Conservation (phyloP, 2,888 invertebrate genomes). For the Platycheirus albimanus region DNA sequence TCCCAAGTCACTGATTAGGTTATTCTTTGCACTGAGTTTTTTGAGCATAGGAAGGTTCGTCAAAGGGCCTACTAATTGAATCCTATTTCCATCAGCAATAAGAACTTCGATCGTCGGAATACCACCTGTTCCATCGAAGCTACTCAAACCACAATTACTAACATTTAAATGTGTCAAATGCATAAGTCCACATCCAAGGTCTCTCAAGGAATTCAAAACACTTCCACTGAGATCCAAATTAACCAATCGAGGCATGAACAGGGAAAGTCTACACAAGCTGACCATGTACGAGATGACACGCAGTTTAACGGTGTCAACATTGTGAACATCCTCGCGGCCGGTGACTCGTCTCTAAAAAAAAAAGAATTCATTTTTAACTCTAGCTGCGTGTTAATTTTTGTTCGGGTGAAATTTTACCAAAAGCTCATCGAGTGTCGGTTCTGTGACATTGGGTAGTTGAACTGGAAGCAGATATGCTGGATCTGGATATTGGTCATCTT, state of each 20-base stretch:
- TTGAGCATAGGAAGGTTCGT: slow-evolving; percentile 84
- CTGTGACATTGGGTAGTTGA: slow-evolving; percentile 83
- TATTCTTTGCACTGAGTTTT: slow-evolving; percentile 82
- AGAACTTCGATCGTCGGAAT: slow-evolving; percentile 85
- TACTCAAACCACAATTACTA: slow-evolving; percentile 86
- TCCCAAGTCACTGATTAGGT: slow-evolving; percentile 80
- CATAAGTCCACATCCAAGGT: slow-evolving; percentile 87
- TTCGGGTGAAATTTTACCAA: slow-evolving; percentile 82
- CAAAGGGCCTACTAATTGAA: slow-evolving; percentile 86
- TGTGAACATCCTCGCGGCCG: slow-evolving; percentile 82
- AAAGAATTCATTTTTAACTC: slow-evolving; percentile 39
- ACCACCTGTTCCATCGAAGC: slow-evolving; percentile 88
- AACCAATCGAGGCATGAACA: slow-evolving; percentile 86
- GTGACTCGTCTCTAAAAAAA: slow-evolving; percentile 82
- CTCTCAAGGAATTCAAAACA: slow-evolving; percentile 86
- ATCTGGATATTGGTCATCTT: slow-evolving; percentile 78
- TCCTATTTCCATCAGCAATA: slow-evolving; percentile 86
- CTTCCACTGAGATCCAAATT: slow-evolving; percentile 87
- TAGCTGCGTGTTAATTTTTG: background rate
- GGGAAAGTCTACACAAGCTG: slow-evolving; percentile 86
- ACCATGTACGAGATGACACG: slow-evolving; percentile 87
- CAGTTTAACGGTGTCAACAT: slow-evolving; percentile 85
- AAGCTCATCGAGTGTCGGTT: slow-evolving; percentile 85
- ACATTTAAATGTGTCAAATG: slow-evolving; percentile 84
- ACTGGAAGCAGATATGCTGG: slow-evolving; percentile 84